Conservation (phyloP, 2,888 invertebrate species). For the Corbicula japonica region DNA sequence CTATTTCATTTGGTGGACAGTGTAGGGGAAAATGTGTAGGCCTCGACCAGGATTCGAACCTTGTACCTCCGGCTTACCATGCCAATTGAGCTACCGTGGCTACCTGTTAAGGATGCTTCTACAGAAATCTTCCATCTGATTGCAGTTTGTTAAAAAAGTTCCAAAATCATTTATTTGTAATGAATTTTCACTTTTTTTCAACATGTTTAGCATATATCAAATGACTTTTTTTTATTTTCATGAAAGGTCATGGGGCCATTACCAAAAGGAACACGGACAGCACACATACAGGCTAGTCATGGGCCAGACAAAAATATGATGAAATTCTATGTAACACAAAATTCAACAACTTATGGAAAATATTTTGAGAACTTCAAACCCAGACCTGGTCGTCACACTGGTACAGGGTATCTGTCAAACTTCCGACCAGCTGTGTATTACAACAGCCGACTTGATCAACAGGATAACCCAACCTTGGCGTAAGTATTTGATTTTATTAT, state of each 20-base stretch:
- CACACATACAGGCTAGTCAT: conserved; percentile 84
- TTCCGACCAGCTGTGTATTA: conserved; percentile 86
- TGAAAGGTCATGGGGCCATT: conserved; percentile 79
- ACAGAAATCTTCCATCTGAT: too few relatives aligned
- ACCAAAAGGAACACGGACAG: conserved; percentile 81
- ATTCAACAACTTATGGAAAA: conserved; percentile 84
- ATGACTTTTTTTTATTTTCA: too few relatives aligned
- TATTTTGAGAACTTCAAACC: conserved; percentile 85
- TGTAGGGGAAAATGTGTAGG: too few relatives aligned
- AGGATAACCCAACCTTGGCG: conserved; percentile 86
- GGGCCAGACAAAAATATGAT: conserved; percentile 86
- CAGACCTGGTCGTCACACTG: conserved; percentile 82
- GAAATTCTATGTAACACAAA: conserved; percentile 86
- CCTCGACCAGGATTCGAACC: too few relatives aligned
- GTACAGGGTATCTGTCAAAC: conserved; percentile 86
- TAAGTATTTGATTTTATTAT: conserved; percentile 61
- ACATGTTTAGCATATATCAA: too few relatives aligned
- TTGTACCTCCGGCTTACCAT: too few relatives aligned
- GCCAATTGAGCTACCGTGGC: too few relatives aligned
- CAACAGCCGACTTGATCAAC: conserved; percentile 82
- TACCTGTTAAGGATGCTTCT: too few relatives aligned
- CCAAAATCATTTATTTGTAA: too few relatives aligned
- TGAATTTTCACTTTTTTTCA: too few relatives aligned
- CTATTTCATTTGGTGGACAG: too few relatives aligned
- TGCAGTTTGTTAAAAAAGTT: too few relatives aligned